Evolutionary conservation across 1,140 invertebrate genomes (phyloP).

Genomic region (Zeugodacus cucurbitae): DNA sequence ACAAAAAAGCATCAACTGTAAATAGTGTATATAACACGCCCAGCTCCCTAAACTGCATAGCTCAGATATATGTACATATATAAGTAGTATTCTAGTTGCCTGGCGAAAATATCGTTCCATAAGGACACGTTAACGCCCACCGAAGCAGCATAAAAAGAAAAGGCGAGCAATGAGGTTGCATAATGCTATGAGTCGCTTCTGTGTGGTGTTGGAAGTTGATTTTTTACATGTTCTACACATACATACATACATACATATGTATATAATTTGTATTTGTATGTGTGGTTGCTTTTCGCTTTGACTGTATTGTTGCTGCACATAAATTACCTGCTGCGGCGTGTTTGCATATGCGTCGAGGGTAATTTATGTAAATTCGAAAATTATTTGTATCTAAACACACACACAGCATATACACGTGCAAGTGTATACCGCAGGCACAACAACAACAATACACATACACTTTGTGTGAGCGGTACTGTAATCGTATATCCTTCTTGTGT

Average conservation of each 20-base stretch:
- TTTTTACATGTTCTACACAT: neutral
- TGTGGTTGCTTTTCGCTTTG: neutral
- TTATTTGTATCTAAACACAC: neutral
- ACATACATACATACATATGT: neutral
- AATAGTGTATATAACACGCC: neutral
- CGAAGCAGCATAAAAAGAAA: neutral
- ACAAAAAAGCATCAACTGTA: conserved; percentile 25
- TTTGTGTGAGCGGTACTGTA: neutral
- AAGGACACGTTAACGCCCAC: conserved; percentile 1
- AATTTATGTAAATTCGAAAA: conserved; percentile 33
- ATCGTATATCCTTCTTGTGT: neutral
- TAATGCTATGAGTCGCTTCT: neutral
- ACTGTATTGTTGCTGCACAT: neutral
- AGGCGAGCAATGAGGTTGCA: neutral
- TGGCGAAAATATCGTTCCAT: neutral
- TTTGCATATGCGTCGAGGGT: conserved; percentile 20
- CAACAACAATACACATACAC: neutral
- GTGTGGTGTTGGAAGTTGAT: neutral
- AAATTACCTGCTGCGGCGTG: conserved; percentile 25
- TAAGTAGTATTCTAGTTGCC: neutral
- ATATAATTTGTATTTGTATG: neutral
- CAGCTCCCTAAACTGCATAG: neutral
- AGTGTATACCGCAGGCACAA: neutral
- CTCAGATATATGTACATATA: neutral
- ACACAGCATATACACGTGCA: neutral